These are phyloP conservation scores for Itoplectis maculator DNA, from an alignment of 2,888 invertebrate genomes.

Conservation along the genomic window DNA sequence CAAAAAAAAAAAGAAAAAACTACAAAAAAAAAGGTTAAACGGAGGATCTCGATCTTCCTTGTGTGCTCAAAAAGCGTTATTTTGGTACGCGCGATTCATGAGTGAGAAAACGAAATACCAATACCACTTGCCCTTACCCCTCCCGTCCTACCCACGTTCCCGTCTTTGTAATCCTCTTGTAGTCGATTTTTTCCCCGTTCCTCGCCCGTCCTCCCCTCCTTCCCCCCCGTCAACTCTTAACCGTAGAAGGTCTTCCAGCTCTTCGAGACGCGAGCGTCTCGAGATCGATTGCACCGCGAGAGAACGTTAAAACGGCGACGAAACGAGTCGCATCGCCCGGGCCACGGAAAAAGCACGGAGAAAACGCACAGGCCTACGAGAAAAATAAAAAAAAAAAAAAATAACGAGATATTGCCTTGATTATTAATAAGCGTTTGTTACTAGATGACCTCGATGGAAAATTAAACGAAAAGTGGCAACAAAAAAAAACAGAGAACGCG, in stretches of 20 bases:
- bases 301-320: conserved; percentile 19
- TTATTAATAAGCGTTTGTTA: conserved; percentile 70
- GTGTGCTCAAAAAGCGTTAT: conserved; percentile 65
- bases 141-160: not conserved
- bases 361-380: conserved; percentile 56
- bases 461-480: conserved; percentile 38
- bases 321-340: conserved; percentile 7
- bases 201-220: conserved; percentile 5
- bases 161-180: conserved; percentile 35
- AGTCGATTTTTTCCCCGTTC: conserved; percentile 35
- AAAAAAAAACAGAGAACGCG: conserved; percentile 29
- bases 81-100: conserved; percentile 51
- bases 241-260: conserved; percentile 67
- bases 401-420: conserved; percentile 67
- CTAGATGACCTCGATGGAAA: conserved; percentile 65
- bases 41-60: conserved; percentile 47
- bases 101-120: conserved; percentile 52
- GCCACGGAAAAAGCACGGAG: conserved; percentile 9
- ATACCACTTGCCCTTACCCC: not conserved
- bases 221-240: conserved; percentile 25
- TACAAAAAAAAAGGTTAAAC: not conserved
- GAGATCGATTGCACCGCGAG: conserved; percentile 28
- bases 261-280: conserved; percentile 60
- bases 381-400: conserved; percentile 44
- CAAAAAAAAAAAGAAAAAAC: not conserved